Evolutionary conservation across 2,797 vertebrate genomes (phyloP).

Genomic region (Antrozous pallidus): DNA sequence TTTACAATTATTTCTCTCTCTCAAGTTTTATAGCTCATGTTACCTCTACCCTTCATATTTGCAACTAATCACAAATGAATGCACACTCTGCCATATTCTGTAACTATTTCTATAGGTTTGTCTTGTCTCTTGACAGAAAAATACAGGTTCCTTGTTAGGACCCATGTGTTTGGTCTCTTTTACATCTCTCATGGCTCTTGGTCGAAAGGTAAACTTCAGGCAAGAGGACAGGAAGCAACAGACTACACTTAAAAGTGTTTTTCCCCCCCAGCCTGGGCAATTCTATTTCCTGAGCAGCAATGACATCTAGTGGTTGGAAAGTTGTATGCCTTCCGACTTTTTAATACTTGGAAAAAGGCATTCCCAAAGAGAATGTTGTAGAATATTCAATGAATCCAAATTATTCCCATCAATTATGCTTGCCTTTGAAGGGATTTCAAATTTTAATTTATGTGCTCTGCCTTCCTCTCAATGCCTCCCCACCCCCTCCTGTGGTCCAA

Average conservation of each 20-base stretch:
- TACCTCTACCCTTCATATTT: neutral
- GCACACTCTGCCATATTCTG: neutral
- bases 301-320: slow-evolving; percentile 76
- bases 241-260: neutral
- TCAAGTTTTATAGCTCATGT: neutral
- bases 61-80: neutral
- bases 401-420: neutral
- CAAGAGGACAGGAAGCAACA: neutral
- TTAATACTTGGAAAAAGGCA: neutral
- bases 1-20: neutral
- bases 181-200: neutral
- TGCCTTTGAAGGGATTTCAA: neutral
- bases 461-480: neutral
- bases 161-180: neutral
- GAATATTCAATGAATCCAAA: slow-evolving; percentile 2
- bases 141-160: neutral
- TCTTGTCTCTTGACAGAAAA: neutral
- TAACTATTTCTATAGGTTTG: neutral
- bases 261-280: neutral
- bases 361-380: neutral
- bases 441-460: neutral
- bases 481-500: neutral
- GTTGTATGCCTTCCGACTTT: neutral
- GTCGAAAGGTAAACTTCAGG: neutral
- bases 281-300: slow-evolving; percentile 67